phyloP scores from a whole-genome alignment of 2,797 vertebrate genomes.

The Catamblyrhynchus diadema region DNA sequence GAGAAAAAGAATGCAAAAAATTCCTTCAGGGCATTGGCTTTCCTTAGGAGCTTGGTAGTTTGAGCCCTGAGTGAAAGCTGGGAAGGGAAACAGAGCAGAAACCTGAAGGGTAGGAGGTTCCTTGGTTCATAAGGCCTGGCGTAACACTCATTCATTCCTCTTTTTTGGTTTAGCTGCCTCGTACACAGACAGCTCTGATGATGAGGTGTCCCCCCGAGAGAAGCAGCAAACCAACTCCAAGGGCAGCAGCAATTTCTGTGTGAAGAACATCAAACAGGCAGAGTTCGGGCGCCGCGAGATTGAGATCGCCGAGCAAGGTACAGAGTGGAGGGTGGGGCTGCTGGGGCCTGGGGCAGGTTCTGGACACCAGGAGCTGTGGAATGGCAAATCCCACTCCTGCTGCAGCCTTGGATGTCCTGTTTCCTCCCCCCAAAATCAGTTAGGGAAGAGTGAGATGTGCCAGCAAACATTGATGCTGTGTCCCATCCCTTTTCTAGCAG shows the following conservation, averaged over 20 bases:
- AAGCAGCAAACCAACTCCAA: constrained; percentile 95
- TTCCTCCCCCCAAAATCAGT: accelerated
- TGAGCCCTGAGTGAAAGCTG: background rate
- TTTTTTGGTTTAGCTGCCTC: constrained; percentile 84
- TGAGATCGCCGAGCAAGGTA: constrained; percentile 98
- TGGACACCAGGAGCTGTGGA: background rate
- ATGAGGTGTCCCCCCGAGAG: constrained; percentile 94
- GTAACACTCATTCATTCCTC: background rate
- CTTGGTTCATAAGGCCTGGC: background rate
- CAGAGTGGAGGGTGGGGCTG: background rate
- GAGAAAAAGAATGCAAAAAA: background rate
- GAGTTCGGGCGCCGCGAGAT: constrained; percentile 97
- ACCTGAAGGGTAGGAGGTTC: background rate
- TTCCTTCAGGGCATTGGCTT: background rate
- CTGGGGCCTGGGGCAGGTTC: background rate
- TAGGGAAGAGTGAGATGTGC: background rate
- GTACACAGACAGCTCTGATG: constrained; percentile 97
- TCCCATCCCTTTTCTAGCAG: background rate
- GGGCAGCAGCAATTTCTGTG: constrained; percentile 95
- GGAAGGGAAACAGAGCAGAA: background rate
- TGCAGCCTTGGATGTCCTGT: background rate
- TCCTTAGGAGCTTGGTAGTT: background rate
- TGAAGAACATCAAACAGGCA: constrained; percentile 98
- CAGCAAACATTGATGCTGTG: accelerated
- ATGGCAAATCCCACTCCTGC: background rate